A percentile compares a stretch with the other conserved stretches of the same genome.
Conservation (phyloP, 2,797 vertebrate genomes). For the Poeciliopsis infans region DNA sequence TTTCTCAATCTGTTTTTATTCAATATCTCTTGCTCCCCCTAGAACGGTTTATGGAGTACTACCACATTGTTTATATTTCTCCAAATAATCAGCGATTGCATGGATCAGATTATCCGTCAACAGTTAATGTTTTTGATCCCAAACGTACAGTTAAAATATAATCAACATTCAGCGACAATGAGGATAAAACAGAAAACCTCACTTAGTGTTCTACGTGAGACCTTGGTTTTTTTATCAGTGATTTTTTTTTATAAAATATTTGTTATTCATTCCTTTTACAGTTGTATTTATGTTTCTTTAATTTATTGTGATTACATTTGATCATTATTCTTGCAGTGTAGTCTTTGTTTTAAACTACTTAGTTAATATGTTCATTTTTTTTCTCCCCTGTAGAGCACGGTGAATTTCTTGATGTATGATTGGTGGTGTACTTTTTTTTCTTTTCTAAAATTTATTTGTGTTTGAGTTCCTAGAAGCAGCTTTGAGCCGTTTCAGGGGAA, state of each 20-base stretch:
- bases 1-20: not conserved
- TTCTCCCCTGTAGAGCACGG: not conserved
- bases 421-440: not conserved
- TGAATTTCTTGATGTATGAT: not conserved
- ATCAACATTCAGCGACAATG: not conserved
- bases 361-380: not conserved
- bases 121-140: not conserved
- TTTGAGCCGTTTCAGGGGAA: constrained; percentile 13
- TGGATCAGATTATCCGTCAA: not conserved
- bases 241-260: not conserved
- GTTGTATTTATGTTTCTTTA: not conserved
- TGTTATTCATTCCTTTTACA: not conserved
- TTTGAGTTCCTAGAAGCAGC: not conserved
- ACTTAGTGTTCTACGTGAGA: not conserved
- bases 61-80: not conserved
- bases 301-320: constrained; percentile 7
- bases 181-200: not conserved
- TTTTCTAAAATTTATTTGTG: not conserved
- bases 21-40: not conserved
- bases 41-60: not conserved
- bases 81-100: not conserved
- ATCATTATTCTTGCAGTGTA: not conserved
- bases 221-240: not conserved
- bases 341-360: not conserved
- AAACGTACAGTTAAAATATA: not conserved